A percentile compares a stretch with the other conserved stretches of the same genome.
These are phyloP conservation scores for Hedychridium roseum DNA, from an alignment of 2,888 invertebrate genomes.

Conservation along the genomic window DNA sequence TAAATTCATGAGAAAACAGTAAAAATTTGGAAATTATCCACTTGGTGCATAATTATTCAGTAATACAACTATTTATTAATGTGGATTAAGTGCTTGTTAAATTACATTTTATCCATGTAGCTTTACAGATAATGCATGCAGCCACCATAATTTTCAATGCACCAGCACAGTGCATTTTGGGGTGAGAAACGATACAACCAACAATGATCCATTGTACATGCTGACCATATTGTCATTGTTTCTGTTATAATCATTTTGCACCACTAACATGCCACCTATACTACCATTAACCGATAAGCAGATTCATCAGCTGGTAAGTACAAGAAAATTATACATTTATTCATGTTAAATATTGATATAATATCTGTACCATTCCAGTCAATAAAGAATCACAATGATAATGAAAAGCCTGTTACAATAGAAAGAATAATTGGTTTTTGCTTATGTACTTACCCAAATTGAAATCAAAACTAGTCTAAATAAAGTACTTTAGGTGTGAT, in stretches of 20 bases:
- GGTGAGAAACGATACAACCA: slow-evolving; percentile 18
- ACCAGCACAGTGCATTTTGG: slow-evolving; percentile 20
- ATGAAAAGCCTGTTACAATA: neutral
- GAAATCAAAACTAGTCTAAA: too few species aligned
- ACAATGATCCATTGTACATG: slow-evolving; percentile 19
- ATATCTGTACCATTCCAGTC: too few species aligned
- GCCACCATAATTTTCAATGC: slow-evolving; percentile 27
- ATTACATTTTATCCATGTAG: slow-evolving; percentile 33
- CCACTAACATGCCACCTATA: slow-evolving; percentile 56
- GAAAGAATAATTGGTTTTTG: too few species aligned
- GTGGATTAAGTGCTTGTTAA: neutral
- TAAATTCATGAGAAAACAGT: too few species aligned
- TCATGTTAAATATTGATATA: too few species aligned
- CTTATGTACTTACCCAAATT: too few species aligned
- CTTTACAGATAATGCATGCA: slow-evolving; percentile 47
- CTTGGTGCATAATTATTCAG: too few species aligned
- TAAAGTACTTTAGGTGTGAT: slow-evolving; percentile 5
- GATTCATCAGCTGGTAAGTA: slow-evolving; percentile 63
- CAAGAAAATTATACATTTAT: too few species aligned
- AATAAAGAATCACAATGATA: too few species aligned
- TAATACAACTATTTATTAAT: too few species aligned
- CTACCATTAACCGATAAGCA: slow-evolving; percentile 66
- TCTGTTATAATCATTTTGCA: slow-evolving; percentile 40
- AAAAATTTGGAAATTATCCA: too few species aligned
- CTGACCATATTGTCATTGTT: slow-evolving; percentile 29